Conservation (phyloP, 2,888 invertebrate genomes). For the Geotrupes spiniger region DNA sequence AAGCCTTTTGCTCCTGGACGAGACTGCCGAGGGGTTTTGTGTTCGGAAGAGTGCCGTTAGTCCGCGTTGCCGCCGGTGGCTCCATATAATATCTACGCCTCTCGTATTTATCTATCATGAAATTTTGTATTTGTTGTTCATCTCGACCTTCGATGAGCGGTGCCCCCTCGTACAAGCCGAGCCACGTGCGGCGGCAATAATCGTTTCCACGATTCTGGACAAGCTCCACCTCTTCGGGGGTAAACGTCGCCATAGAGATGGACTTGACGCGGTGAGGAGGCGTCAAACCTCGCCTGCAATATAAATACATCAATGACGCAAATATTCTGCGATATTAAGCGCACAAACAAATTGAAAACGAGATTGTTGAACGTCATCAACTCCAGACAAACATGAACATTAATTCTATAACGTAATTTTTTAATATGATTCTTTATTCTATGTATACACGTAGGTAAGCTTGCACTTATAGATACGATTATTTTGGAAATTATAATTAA, state of each 20-base stretch:
- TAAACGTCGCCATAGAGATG: slow-evolving; percentile 97
- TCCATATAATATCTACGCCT: slow-evolving; percentile 69
- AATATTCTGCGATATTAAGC: too few species aligned
- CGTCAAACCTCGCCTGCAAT: slow-evolving; percentile 89
- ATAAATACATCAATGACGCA: slow-evolving; percentile 8
- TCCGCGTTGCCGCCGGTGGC: slow-evolving; percentile 24
- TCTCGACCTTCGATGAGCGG: slow-evolving; percentile 71
- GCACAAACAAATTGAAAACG: too few species aligned
- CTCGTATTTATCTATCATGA: slow-evolving; percentile 95
- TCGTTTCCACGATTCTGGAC: slow-evolving; percentile 90
- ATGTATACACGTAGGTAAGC: too few species aligned
- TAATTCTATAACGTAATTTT: too few species aligned
- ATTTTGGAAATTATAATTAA: too few species aligned
- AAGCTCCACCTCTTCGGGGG: slow-evolving; percentile 90
- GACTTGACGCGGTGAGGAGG: slow-evolving; percentile 98
- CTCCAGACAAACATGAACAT: too few species aligned
- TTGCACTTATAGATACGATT: too few species aligned
- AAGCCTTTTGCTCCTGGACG: slow-evolving; percentile 31
- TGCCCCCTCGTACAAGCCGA: slow-evolving; percentile 81
- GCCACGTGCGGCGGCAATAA: slow-evolving; percentile 88
- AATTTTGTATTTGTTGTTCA: slow-evolving; percentile 87
- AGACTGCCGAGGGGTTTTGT: slow-evolving; percentile 5
- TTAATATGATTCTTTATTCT: too few species aligned
- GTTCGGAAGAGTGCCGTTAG: slow-evolving; percentile 21
- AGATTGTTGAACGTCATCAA: too few species aligned